Conservation (phyloP, 2,113 vertebrate species). For the Pimephales promelas region DNA sequence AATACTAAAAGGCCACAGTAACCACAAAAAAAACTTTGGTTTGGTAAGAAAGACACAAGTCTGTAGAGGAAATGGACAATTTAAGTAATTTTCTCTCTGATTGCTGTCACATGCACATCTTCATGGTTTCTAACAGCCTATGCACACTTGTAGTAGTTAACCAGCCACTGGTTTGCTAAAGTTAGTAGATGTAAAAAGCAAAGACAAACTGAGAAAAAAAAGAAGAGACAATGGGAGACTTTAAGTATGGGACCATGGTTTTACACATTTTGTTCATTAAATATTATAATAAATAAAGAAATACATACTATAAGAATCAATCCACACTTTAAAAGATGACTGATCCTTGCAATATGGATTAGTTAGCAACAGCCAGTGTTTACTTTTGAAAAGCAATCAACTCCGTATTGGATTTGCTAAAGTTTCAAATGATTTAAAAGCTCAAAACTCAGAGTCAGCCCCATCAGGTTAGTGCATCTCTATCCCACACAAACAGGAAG, state of each 20-base stretch:
- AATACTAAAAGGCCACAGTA: neutral
- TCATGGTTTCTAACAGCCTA: neutral
- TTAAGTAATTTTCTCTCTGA: slow-evolving; percentile 4
- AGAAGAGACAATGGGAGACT: neutral
- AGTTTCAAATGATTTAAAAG: neutral
- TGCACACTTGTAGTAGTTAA: neutral
- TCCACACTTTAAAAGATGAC: neutral
- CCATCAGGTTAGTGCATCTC: slow-evolving; percentile 7
- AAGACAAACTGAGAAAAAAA: neutral
- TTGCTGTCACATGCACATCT: slow-evolving; percentile 3
- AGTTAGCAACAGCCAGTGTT: slow-evolving; percentile 14
- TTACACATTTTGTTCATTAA: neutral
- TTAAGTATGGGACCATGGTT: neutral
- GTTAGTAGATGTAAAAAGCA: neutral
- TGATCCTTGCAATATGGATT: neutral
- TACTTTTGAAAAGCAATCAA: neutral
- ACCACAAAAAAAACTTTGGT: neutral
- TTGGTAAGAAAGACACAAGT: neutral
- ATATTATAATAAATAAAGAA: neutral
- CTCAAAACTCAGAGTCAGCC: slow-evolving; percentile 10
- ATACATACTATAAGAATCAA: neutral
- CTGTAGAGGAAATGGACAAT: slow-evolving; percentile 20
- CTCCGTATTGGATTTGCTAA: neutral
- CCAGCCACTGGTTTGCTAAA: neutral
- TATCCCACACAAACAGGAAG: slow-evolving; percentile 32